Conservation (phyloP, 2,113 vertebrate species). For the Arenaria interpres region DNA sequence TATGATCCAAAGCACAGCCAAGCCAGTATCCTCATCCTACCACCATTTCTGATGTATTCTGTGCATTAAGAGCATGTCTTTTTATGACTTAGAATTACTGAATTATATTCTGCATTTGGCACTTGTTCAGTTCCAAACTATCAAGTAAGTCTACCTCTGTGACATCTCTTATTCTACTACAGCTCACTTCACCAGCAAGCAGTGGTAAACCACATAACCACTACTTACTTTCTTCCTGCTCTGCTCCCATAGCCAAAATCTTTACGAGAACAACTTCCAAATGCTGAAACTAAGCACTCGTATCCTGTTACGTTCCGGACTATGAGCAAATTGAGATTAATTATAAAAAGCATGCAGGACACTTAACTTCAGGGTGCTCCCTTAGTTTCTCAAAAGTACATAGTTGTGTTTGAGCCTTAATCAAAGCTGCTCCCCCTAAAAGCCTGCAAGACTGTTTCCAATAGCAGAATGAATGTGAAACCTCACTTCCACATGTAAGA, state of each 20-base stretch:
- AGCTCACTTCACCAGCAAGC: not conserved
- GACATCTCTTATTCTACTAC: not conserved
- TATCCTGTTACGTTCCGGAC: no score
- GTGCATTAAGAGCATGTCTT: not conserved
- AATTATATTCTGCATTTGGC: not conserved
- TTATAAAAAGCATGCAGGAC: not conserved
- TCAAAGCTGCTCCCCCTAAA: not conserved
- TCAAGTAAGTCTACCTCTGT: no score
- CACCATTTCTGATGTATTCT: not conserved
- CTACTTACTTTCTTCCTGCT: not conserved
- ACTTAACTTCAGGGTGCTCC: not conserved
- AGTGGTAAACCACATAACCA: not conserved
- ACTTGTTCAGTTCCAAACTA: not conserved
- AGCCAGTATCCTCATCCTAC: not conserved
- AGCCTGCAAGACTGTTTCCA: not conserved
- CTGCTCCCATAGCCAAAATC: not conserved
- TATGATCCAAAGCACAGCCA: not conserved
- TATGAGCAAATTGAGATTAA: not conserved
- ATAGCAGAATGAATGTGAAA: not conserved
- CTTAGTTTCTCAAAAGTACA: not conserved
- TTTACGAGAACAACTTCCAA: not conserved
- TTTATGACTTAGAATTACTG: not conserved
- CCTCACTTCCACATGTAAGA: not conserved
- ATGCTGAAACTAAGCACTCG: not conserved
- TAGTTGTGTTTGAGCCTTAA: fast-evolving